phyloP scores from a whole-genome alignment of 1,140 invertebrate genomes.

The Oryctes rhinoceros region DNA sequence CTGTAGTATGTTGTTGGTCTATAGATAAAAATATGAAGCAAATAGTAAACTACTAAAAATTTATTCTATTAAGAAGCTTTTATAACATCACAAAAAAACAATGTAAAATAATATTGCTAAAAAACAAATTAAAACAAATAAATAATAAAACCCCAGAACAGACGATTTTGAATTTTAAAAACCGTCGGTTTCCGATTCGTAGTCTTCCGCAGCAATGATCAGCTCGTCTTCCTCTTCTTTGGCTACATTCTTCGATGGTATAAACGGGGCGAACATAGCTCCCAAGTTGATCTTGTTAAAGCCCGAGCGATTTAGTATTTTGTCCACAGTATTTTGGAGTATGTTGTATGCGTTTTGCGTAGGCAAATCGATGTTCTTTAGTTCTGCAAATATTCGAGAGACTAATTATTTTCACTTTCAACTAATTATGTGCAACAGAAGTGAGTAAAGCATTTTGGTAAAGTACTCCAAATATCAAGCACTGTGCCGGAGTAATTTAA shows the following conservation, averaged over 20 bases:
- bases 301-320: conserved; percentile 59
- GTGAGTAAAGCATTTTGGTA: no score
- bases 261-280: conserved; percentile 49
- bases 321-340: conserved; percentile 61
- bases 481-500: no score
- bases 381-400: conserved; percentile 46
- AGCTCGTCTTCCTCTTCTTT: neutral
- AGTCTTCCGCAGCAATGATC: neutral
- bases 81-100: no score
- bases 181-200: neutral
- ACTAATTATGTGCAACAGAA: no score
- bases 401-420: neutral
- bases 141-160: no score
- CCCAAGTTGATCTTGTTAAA: conserved; percentile 53
- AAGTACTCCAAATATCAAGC: no score
- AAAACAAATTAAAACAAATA: no score
- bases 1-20: no score
- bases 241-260: neutral
- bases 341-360: conserved; percentile 59
- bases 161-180: neutral
- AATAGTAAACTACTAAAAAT: no score
- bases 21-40: no score
- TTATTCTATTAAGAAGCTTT: no score
- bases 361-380: conserved; percentile 53
- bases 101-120: no score